Percentiles rank a stretch among this genome's conserved stretches.
Conservation (phyloP, 2,797 vertebrate species). For the Buceros bicornis region DNA sequence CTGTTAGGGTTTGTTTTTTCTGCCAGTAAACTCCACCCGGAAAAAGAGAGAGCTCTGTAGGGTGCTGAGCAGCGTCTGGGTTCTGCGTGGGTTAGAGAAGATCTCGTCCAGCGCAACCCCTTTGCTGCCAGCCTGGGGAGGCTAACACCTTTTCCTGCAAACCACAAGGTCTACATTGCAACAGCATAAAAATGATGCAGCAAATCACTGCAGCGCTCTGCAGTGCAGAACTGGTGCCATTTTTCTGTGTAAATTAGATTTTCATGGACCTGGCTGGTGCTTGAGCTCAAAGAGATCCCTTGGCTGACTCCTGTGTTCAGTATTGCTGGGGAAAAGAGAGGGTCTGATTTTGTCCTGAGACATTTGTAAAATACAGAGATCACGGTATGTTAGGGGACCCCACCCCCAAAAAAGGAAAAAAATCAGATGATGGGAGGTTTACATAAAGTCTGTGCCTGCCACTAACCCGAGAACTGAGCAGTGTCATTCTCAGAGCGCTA, state of each 20-base stretch:
- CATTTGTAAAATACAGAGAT: not conserved
- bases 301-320: not conserved
- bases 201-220: slow-evolving; percentile 41
- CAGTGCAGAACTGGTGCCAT: slow-evolving; percentile 29
- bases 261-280: not conserved
- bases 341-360: not conserved
- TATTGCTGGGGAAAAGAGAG: not conserved
- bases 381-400: not conserved
- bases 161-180: not conserved
- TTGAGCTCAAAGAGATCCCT: not conserved
- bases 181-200: not conserved
- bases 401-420: not conserved
- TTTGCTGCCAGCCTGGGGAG: not conserved
- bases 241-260: not conserved
- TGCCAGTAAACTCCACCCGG: not conserved
- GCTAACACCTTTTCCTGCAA: not conserved
- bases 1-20: not conserved
- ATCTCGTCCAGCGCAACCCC: not conserved
- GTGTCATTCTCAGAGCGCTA: not conserved
- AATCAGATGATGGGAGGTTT: not conserved
- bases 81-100: not conserved
- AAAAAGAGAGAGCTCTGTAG: not conserved
- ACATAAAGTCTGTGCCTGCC: not conserved
- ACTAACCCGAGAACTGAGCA: fast-evolving
- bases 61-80: not conserved